Evolutionary conservation across 1,140 invertebrate genomes (phyloP), one percentile per base, ranked within the genome.

Genomic region (Galleria mellonella): DNA sequence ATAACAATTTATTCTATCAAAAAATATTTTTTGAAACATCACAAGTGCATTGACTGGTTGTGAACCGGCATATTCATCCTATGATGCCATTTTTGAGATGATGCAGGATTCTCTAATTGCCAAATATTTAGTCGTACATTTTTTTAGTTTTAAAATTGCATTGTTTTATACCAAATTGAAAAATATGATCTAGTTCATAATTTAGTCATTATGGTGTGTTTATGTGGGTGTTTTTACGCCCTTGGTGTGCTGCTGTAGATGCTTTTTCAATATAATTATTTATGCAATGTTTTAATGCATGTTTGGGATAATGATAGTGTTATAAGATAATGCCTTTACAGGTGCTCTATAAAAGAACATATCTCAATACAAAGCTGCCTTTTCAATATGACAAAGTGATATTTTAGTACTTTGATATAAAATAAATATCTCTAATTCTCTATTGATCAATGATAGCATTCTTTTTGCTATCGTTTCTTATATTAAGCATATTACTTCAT

Each of bases 331-430:
- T 71, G 67, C 72, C 75, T 81, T 77, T 50, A 51, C 51, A 79
- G 81, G 81, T 84, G 81, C 81, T 84, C 52, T 83, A 76, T 46
- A 65, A 59, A 72, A 71, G 61, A 62, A 55, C 81, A 83, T 84
- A 84, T 84, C 81, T 84, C 55, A 66, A 86, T 75, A 75, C 78
- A 84, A 84, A 81, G 83, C 86, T 87, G 85, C 85, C 83, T 87
- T 87, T 79, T 81, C 79, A 68, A 84, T 73, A 82, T 75, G 72
- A 78, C 78, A 77, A 72, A 74, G 72, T 73, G 68, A 79, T 79
- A 74, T 78, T 72, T 60, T 66, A 66, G 63, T 71, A 23, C 17
- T 53, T 74, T 68, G 50, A 78, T 73, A 72, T 82, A 71, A 67
- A 77, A 77, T 64, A 73, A 57, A 74, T 65, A 61, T 66, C 72